Percentiles rank a stretch among this genome's conserved stretches.
phyloP scores from a whole-genome alignment of 2,797 vertebrate genomes.

The Cryptoprocta ferox region DNA sequence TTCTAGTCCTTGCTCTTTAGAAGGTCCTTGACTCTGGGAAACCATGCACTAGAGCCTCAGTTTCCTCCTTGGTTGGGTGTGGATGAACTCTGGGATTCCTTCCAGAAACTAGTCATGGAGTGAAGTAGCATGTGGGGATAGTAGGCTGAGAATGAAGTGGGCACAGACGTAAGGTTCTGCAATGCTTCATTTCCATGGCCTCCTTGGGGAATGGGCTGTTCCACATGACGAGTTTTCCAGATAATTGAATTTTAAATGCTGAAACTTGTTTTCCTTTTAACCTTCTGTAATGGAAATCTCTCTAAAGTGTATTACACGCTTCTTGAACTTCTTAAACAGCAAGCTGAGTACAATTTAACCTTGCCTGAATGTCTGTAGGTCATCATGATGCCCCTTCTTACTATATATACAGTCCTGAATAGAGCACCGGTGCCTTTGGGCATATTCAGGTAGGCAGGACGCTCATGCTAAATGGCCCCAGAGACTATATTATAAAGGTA shows the following conservation, averaged over 20 bases:
- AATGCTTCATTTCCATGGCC: neutral
- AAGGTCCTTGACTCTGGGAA: neutral
- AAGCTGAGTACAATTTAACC: slow-evolving; percentile 37
- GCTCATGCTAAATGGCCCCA: neutral
- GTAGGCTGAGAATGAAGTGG: neutral
- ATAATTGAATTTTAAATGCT: slow-evolving; percentile 77
- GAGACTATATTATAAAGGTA: slow-evolving; percentile 54
- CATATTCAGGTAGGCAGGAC: neutral
- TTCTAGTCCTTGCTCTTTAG: neutral
- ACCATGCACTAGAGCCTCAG: neutral
- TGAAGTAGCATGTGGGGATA: neutral
- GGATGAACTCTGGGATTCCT: neutral
- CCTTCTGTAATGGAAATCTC: slow-evolving; percentile 66
- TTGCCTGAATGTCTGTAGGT: slow-evolving; percentile 63
- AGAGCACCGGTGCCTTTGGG: neutral
- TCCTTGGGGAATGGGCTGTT: slow-evolving; percentile 48
- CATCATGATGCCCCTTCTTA: neutral
- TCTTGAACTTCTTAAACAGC: slow-evolving; percentile 54
- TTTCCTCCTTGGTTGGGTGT: neutral
- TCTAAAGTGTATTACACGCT: slow-evolving; percentile 58
- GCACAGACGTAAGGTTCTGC: rapidly evolving
- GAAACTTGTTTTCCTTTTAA: slow-evolving; percentile 72
- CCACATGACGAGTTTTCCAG: slow-evolving; percentile 54
- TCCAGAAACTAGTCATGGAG: neutral
- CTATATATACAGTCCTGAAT: neutral